phyloP scores from a whole-genome alignment of 2,797 vertebrate genomes.

The Bradypodion pumilum region DNA sequence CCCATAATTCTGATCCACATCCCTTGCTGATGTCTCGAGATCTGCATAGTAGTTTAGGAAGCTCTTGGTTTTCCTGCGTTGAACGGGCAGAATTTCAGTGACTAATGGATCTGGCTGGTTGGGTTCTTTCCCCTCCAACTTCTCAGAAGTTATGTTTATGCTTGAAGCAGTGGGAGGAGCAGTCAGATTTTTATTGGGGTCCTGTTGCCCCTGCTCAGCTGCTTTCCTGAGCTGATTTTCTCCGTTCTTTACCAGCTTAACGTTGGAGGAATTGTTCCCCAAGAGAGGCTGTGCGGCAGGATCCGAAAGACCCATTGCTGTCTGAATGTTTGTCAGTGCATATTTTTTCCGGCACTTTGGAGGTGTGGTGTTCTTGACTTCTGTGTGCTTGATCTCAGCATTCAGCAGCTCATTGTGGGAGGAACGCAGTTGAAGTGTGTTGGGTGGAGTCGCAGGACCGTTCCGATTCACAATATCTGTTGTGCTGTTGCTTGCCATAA shows the following conservation, averaged over 20 bases:
- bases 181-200: constrained; percentile 85
- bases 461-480: constrained; percentile 86
- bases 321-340: constrained; percentile 88
- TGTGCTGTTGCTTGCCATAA: constrained; percentile 88
- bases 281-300: constrained; percentile 79
- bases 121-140: constrained; percentile 87
- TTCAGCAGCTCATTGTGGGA: constrained; percentile 95
- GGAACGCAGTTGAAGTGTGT: constrained; percentile 90
- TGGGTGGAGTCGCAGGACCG: constrained; percentile 83
- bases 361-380: constrained; percentile 84
- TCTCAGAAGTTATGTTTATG: constrained; percentile 84
- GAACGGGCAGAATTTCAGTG: constrained; percentile 77
- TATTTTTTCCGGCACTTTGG: constrained; percentile 94
- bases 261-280: constrained; percentile 84
- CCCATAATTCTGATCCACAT: constrained; percentile 68
- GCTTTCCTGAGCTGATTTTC: constrained; percentile 96
- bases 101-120: constrained; percentile 65
- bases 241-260: constrained; percentile 95
- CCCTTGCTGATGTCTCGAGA: constrained; percentile 77
- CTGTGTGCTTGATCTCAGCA: constrained; percentile 85
- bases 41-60: constrained; percentile 91
- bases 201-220: constrained; percentile 85
- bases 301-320: constrained; percentile 89
- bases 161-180: constrained; percentile 71
- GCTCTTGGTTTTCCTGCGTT: constrained; percentile 90